Percentiles rank a stretch among this genome's conserved stretches.
phyloP scores from a whole-genome alignment of 1,140 invertebrate genomes.

The Euschistus heros region DNA sequence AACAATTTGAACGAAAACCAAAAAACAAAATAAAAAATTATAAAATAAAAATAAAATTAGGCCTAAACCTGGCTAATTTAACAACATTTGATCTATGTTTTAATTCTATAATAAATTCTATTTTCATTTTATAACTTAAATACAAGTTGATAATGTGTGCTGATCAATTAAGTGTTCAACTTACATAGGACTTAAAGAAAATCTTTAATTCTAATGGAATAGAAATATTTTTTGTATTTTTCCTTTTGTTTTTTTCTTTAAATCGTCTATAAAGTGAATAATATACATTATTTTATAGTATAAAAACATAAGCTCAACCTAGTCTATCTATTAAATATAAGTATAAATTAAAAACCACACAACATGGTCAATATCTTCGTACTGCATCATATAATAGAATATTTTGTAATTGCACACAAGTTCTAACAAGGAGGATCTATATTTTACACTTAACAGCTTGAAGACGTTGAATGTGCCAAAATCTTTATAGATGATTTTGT shows the following conservation, averaged over 20 bases:
- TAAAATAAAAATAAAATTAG: constrained; percentile 2
- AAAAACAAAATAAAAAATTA: neutral
- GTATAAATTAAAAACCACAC: constrained; percentile 9
- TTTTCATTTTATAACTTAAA: constrained; percentile 2
- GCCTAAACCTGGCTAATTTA: constrained; percentile 2
- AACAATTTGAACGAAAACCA: constrained; percentile 6
- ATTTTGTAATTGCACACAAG: constrained; percentile 6
- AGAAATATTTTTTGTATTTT: constrained; percentile 5
- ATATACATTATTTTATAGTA: constrained; percentile 7
- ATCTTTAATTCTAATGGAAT: constrained; percentile 4
- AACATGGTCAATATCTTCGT: constrained; percentile 7
- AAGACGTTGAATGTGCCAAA: constrained; percentile 6
- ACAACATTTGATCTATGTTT: constrained; percentile 3
- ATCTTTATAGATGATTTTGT: neutral
- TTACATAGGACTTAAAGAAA: constrained; percentile 7
- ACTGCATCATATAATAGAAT: neutral
- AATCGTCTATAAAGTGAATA: constrained; percentile 10
- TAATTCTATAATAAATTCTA: constrained; percentile 2
- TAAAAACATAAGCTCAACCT: constrained; percentile 8
- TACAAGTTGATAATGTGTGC: neutral
- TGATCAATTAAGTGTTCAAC: constrained; percentile 8
- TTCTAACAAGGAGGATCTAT: constrained; percentile 10
- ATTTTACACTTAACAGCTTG: neutral
- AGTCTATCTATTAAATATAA: constrained; percentile 9
- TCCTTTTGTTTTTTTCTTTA: constrained; percentile 6